Percentiles rank a stretch among this genome's conserved stretches.
phyloP scores from a whole-genome alignment of 1,140 invertebrate species.

The Pachyrhynchus sulphureomaculatus region DNA sequence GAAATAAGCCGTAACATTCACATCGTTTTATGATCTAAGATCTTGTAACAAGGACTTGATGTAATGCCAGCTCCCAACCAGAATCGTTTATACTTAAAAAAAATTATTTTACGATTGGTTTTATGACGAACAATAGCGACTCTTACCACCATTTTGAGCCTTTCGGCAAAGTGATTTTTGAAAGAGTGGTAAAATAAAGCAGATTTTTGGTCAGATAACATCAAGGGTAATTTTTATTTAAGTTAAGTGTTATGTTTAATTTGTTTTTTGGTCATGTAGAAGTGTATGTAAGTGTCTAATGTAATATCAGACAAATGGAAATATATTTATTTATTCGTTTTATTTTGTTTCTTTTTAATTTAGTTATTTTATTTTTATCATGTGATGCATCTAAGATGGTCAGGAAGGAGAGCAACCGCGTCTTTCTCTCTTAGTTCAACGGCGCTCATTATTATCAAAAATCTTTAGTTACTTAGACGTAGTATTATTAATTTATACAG shows the following conservation, averaged over 20 bases:
- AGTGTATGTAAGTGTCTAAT: neutral
- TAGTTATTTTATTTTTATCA: neutral
- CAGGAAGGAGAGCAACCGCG: too few relatives aligned
- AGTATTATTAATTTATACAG: too few relatives aligned
- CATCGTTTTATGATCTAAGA: too few relatives aligned
- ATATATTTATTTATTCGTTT: constrained; percentile 5
- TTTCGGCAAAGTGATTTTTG: too few relatives aligned
- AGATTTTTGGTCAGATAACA: too few relatives aligned
- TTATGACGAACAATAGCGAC: constrained; percentile 1
- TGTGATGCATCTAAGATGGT: neutral
- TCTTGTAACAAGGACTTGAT: too few relatives aligned
- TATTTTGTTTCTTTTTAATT: neutral
- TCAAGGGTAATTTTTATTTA: neutral
- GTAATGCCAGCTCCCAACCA: too few relatives aligned
- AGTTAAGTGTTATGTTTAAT: neutral
- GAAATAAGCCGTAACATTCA: too few relatives aligned
- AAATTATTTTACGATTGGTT: neutral
- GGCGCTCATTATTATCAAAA: too few relatives aligned
- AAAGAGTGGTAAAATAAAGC: too few relatives aligned
- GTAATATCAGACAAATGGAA: constrained; percentile 8
- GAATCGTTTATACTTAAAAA: neutral
- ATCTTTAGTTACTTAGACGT: too few relatives aligned
- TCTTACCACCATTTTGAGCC: neutral
- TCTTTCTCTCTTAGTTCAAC: too few relatives aligned
- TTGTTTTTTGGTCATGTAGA: neutral